Evolutionary conservation across 2,113 vertebrate species (phyloP).

Genomic region (Trichechus manatus): DNA sequence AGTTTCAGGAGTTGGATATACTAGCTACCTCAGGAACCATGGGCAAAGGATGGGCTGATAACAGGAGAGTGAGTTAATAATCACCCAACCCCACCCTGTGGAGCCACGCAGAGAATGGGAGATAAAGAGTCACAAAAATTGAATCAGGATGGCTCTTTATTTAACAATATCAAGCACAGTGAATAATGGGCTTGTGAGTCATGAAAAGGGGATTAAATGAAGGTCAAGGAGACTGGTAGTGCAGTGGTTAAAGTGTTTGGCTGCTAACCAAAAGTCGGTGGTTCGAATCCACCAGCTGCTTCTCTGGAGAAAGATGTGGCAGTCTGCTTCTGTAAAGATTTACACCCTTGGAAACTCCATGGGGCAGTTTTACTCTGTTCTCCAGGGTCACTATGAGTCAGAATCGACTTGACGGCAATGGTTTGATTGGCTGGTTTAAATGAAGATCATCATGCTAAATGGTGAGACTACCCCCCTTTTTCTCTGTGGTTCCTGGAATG

Average conservation of each 20-base stretch:
- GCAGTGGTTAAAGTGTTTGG: no score
- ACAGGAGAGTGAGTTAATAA: neutral
- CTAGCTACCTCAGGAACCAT: no score
- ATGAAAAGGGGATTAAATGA: no score
- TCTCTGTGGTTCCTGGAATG: neutral
- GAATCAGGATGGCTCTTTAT: neutral
- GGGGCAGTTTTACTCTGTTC: no score
- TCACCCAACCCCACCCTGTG: neutral
- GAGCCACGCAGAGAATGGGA: neutral
- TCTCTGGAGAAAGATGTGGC: no score
- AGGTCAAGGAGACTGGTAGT: neutral
- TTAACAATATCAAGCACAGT: neutral
- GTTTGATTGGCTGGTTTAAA: no score
- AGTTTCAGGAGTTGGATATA: neutral
- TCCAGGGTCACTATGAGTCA: no score
- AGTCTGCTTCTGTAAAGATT: no score
- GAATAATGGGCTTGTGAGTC: neutral
- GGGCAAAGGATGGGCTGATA: neutral
- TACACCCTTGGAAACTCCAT: no score
- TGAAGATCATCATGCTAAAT: neutral
- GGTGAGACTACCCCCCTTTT: neutral
- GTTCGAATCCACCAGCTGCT: no score
- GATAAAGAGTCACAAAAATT: neutral
- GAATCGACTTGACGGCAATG: no score
- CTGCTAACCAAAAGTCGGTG: no score